Percentiles rank a stretch among this genome's conserved stretches.
Conservation (phyloP, 2,888 invertebrate genomes). For the Zygogramma bicolorata region DNA sequence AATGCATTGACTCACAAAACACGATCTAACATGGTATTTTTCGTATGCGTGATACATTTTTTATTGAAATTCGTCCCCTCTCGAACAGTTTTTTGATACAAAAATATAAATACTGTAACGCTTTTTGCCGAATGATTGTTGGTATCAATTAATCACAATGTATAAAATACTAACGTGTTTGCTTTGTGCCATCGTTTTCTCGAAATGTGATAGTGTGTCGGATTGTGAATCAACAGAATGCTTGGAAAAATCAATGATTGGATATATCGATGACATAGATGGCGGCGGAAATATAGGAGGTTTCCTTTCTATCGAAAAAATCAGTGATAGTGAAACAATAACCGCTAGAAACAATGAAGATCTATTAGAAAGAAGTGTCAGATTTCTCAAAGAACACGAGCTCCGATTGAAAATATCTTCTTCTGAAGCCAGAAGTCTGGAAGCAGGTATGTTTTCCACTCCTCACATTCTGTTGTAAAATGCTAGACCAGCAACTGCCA, state of each 20-base stretch:
- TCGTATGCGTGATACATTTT: constrained; percentile 58
- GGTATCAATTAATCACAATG: constrained; percentile 38
- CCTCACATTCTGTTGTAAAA: too few species aligned
- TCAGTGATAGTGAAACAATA: constrained; percentile 55
- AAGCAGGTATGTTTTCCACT: too few species aligned
- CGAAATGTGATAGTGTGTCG: not conserved
- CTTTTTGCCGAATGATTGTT: constrained; percentile 26
- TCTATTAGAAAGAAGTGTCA: constrained; percentile 67
- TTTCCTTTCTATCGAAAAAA: constrained; percentile 60
- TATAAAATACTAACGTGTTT: constrained; percentile 34
- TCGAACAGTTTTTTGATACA: constrained; percentile 21
- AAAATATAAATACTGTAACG: constrained; percentile 40
- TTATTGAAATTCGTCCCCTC: constrained; percentile 38
- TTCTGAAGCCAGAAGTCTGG: constrained; percentile 58
- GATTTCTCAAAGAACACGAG: constrained; percentile 68
- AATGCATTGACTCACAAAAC: constrained; percentile 46
- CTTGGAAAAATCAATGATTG: constrained; percentile 66
- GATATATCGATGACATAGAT: constrained; percentile 67
- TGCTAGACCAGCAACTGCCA: too few species aligned
- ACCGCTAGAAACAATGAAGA: constrained; percentile 57
- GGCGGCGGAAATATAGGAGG: constrained; percentile 66
- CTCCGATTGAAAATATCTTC: constrained; percentile 66
- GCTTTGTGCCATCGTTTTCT: not conserved
- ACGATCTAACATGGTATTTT: constrained; percentile 60
- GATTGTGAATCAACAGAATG: constrained; percentile 59